Conservation (phyloP, 2,113 vertebrate species). For the Eretmochelys imbricata region DNA sequence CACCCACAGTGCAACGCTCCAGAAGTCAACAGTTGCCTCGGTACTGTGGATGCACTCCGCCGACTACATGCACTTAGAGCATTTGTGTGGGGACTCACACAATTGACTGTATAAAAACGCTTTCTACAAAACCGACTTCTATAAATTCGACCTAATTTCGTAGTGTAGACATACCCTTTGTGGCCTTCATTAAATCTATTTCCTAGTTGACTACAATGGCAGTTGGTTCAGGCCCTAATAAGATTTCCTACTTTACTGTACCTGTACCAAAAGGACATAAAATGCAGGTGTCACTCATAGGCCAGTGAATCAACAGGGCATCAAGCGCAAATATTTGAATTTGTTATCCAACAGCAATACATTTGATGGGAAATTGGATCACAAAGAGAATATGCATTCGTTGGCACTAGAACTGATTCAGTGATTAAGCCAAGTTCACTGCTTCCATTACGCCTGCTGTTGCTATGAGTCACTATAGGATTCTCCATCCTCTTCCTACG, state of each 20-base stretch:
- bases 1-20: too few relatives aligned
- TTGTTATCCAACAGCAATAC: neutral
- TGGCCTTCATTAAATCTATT: neutral
- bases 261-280: neutral
- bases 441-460: conserved; percentile 62
- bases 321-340: neutral
- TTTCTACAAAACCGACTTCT: too few relatives aligned
- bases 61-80: too few relatives aligned
- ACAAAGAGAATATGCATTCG: conserved; percentile 7
- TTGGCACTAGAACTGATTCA: conserved; percentile 27
- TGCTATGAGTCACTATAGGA: conserved; percentile 51
- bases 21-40: too few relatives aligned
- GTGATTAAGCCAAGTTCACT: conserved; percentile 24
- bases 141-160: too few relatives aligned
- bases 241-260: neutral
- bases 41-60: too few relatives aligned
- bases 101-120: too few relatives aligned
- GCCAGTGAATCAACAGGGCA: conserved; percentile 5
- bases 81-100: too few relatives aligned
- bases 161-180: neutral
- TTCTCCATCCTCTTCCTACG: conserved; percentile 19
- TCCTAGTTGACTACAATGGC: neutral
- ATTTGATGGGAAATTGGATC: neutral
- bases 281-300: neutral
- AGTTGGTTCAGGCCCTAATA: neutral